phyloP scores from a whole-genome alignment of 2,888 invertebrate species.

The Aleiodes alternator region DNA sequence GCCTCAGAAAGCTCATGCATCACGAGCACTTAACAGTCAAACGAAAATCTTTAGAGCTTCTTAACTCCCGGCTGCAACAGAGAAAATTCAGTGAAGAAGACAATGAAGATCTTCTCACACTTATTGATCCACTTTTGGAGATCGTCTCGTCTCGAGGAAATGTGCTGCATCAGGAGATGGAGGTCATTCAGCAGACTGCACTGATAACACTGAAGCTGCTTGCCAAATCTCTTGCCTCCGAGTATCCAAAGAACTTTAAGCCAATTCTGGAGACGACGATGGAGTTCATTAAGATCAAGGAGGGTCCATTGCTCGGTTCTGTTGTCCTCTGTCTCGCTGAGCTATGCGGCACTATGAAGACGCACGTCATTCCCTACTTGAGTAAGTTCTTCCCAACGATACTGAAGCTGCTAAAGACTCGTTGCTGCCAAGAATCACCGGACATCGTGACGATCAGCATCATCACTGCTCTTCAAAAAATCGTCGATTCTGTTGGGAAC shows the following conservation, averaged over 20 bases:
- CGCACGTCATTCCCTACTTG: conserved; percentile 85
- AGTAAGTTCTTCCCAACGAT: conserved; percentile 88
- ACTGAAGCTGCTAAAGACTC: conserved; percentile 80
- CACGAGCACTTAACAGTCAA: conserved; percentile 85
- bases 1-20: conserved; percentile 84
- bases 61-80: conserved; percentile 88
- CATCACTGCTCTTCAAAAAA: conserved; percentile 87
- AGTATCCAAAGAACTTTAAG: conserved; percentile 83
- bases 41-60: conserved; percentile 88
- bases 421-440: conserved; percentile 79
- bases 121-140: conserved; percentile 80
- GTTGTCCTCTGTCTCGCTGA: conserved; percentile 87
- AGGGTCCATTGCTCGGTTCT: conserved; percentile 83
- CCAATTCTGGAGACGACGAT: conserved; percentile 82
- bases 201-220: conserved; percentile 89
- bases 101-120: conserved; percentile 77
- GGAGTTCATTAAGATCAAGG: conserved; percentile 78
- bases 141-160: conserved; percentile 78
- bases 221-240: conserved; percentile 83
- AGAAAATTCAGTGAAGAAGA: conserved; percentile 78
- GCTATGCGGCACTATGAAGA: conserved; percentile 85
- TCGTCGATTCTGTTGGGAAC: conserved; percentile 87
- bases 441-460: conserved; percentile 83
- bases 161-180: conserved; percentile 78
- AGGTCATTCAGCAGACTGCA: conserved; percentile 88